Evolutionary conservation across 2,797 vertebrate genomes (phyloP), one percentile per base, ranked within the genome.

Genomic region (Luscinia megarhynchos): DNA sequence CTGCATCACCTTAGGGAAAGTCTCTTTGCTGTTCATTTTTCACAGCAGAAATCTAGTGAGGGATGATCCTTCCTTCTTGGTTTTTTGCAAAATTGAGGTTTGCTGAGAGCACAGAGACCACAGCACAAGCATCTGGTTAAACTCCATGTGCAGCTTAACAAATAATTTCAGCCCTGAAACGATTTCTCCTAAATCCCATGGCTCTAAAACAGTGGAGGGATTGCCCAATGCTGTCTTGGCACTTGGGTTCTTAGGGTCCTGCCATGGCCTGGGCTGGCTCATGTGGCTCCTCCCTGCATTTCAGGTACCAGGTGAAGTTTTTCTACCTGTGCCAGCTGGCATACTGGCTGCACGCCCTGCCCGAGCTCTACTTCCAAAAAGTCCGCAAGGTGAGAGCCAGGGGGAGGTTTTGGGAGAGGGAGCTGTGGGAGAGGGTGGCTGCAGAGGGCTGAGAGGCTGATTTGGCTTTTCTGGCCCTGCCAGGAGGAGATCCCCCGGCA

Each of bases 361-460:
- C 99, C 0, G 99, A 99, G 91, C 98, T 99, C 75, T 99, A 99
- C 98, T 99, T 99, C 98, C 99, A 99, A 97, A 99, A 99, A 98
- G 98, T 99, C 87, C 99, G 99, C 95, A 99, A 99, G 99, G 99
- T 99, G 96, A 98, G 98, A 98, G 70, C 61, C 36, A 2, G 16
- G 10, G 8, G 20, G 63, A 46, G n/a, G 11, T 70, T 69, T 41
- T 45, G 55, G 67, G 82, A 48, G n/a, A 50, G 21, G 2, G 7
- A 24, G 24, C n/a, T 67, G 24, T 14, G 54, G 66, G 64, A 61
- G 41, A 46, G 72, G 48, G 21, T 0, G 3, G 72, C 15, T 4
- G 22, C 29, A 36, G 51, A 21, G 5, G 11, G 15, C 2, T 3
- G 27, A 34, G 90, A 38, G 5, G 2, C 40, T 73, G 50, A 84